Conservation (phyloP, 2,113 vertebrate genomes). For the Nanger granti region DNA sequence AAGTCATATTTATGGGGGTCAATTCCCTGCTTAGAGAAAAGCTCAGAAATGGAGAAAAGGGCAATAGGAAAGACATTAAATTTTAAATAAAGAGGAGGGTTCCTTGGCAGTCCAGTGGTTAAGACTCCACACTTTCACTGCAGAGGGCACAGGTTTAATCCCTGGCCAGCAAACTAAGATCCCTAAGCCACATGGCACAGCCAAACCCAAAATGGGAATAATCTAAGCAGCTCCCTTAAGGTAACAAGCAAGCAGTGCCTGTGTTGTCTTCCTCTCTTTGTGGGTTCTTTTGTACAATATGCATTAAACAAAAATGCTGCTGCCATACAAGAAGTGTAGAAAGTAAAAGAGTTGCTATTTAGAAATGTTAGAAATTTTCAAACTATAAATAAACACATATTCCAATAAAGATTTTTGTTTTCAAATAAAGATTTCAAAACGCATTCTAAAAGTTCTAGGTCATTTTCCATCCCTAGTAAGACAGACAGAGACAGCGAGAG, state of each 20-base stretch:
- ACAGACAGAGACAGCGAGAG: not conserved
- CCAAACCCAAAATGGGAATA: not conserved
- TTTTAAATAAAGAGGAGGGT: not conserved
- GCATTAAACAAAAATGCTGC: too few relatives aligned
- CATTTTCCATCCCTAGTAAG: not conserved
- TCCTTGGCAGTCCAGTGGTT: not conserved
- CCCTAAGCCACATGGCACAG: not conserved
- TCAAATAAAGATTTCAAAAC: constrained; percentile 11
- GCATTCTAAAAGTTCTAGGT: not conserved
- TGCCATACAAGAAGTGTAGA: too few relatives aligned
- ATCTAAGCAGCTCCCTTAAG: too few relatives aligned
- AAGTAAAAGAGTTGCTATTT: not conserved
- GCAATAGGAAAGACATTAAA: not conserved
- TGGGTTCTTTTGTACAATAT: too few relatives aligned
- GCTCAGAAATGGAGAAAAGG: not conserved
- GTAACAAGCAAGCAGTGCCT: too few relatives aligned
- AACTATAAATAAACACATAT: not conserved
- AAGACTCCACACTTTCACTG: not conserved
- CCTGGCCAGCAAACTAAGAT: not conserved
- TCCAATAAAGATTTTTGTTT: not conserved
- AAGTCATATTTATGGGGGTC: not conserved
- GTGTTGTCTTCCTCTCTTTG: too few relatives aligned
- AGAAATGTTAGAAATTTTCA: not conserved
- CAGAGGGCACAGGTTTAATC: not conserved
- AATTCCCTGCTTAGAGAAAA: constrained; percentile 13